A percentile compares a stretch with the other conserved stretches of the same genome.
Evolutionary conservation across 1,140 invertebrate genomes (phyloP).

Genomic region (Drosophila repleta): DNA sequence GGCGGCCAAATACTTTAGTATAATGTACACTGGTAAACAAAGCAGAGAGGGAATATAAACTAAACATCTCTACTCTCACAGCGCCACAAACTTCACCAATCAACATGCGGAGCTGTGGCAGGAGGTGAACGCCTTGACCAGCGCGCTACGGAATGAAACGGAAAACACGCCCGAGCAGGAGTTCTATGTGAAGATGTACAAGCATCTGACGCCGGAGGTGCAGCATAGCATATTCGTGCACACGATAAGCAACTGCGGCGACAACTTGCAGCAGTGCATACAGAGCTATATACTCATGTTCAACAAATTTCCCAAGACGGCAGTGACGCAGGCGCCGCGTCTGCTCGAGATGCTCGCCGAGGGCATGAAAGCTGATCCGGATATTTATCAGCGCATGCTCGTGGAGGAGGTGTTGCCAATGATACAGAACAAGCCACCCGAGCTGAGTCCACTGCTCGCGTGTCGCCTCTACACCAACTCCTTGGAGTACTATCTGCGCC

Average conservation of each 20-base stretch:
- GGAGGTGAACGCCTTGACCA: conserved; percentile 91
- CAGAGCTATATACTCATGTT: conserved; percentile 90
- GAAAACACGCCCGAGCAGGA: conserved; percentile 79
- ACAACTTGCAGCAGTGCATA: conserved; percentile 94
- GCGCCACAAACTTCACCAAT: conserved; percentile 84
- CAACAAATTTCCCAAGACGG: conserved; percentile 92
- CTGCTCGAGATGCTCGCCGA: conserved; percentile 78
- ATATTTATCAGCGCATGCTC: conserved; percentile 75
- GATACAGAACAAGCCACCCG: conserved; percentile 77
- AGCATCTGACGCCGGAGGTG: conserved; percentile 88
- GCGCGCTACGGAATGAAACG: conserved; percentile 87
- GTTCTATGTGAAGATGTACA: conserved; percentile 88
- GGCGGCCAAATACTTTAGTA: conserved; percentile 92
- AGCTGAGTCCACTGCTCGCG: conserved; percentile 64
- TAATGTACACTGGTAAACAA: conserved; percentile 71
- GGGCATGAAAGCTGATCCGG: conserved; percentile 70
- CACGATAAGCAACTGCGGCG: conserved; percentile 93
- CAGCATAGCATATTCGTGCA: conserved; percentile 91
- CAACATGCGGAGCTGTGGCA: conserved; percentile 88
- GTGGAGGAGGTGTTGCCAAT: conserved; percentile 80
- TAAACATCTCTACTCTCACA: conserved; percentile 22
- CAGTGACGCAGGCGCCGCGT: conserved; percentile 87
- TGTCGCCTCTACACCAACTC: conserved; percentile 76
- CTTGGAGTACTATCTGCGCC: conserved; percentile 75
- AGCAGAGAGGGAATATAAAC: neutral